Evolutionary conservation across 2,888 invertebrate species (phyloP).

Genomic region (Dicranocentrus wangi): DNA sequence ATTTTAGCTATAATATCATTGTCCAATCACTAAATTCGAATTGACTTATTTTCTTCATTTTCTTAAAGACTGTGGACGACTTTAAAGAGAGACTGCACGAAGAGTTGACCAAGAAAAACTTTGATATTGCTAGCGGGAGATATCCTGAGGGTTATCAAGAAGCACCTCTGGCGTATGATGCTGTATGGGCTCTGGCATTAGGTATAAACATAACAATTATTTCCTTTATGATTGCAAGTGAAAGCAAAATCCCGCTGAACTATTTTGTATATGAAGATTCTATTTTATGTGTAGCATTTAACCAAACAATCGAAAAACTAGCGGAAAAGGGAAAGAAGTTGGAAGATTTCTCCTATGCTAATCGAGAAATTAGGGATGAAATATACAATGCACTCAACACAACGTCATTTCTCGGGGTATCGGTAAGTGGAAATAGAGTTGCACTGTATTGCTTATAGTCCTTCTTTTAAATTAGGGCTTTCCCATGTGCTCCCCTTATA

Average conservation of each 20-base stretch:
- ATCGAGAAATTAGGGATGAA: constrained; percentile 94
- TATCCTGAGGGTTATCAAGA: constrained; percentile 97
- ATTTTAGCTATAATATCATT: not conserved
- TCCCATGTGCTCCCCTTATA: too few species aligned
- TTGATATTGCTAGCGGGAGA: constrained; percentile 88
- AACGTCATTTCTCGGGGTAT: constrained; percentile 98
- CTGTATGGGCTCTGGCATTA: constrained; percentile 98
- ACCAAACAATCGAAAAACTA: constrained; percentile 94
- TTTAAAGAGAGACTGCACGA: constrained; percentile 90
- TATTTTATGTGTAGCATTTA: constrained; percentile 83
- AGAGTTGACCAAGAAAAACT: constrained; percentile 83
- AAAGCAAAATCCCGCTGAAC: not conserved
- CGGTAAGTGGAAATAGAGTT: constrained; percentile 81
- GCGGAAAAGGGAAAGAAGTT: constrained; percentile 86
- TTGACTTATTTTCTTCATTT: not conserved
- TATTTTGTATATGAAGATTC: not conserved
- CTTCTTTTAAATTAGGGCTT: too few species aligned
- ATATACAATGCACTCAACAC: constrained; percentile 98
- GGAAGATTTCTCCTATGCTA: constrained; percentile 96
- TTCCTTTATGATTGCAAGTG: not conserved
- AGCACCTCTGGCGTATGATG: constrained; percentile 98
- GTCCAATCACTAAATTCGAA: not conserved
- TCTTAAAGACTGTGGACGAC: constrained; percentile 84
- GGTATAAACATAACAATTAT: constrained; percentile 78
- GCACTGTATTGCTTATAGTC: not conserved